A percentile compares a stretch with the other conserved stretches of the same genome.
Evolutionary conservation across 2,888 invertebrate species (phyloP).

Genomic region (Sthenelais limicola): DNA sequence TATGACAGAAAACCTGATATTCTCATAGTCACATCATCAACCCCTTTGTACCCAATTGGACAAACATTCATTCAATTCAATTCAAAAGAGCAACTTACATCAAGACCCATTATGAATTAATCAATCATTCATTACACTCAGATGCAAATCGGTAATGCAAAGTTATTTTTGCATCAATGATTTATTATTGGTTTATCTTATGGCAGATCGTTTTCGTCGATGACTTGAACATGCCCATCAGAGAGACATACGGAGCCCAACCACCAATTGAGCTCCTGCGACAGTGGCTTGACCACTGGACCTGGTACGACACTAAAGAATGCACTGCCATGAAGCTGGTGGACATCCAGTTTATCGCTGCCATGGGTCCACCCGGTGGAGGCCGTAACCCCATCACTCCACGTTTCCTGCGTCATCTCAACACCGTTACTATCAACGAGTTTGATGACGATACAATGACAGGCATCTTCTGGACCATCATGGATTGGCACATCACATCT

Average conservation of each 20-base stretch:
- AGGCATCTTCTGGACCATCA: constrained; percentile 71
- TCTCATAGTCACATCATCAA: no score
- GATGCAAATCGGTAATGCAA: no score
- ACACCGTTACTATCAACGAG: constrained; percentile 72
- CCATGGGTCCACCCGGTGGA: constrained; percentile 75
- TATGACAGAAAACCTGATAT: no score
- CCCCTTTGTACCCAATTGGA: no score
- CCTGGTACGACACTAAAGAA: constrained; percentile 72
- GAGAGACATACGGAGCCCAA: constrained; percentile 92
- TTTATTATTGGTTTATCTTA: no score
- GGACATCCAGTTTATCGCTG: constrained; percentile 71
- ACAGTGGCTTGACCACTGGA: constrained; percentile 73
- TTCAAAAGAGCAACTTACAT: no score
- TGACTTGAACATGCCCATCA: constrained; percentile 95
- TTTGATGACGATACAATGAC: constrained; percentile 72
- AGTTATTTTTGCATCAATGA: no score
- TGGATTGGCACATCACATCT: constrained; percentile 77
- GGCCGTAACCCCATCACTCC: constrained; percentile 72
- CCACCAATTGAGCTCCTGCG: constrained; percentile 91
- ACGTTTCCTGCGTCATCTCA: constrained; percentile 72
- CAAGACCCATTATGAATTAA: no score
- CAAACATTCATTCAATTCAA: no score
- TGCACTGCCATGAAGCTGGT: constrained; percentile 69
- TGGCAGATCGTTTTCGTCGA: constrained; percentile 91
- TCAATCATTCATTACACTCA: no score